Percentiles rank a stretch among this genome's conserved stretches.
Evolutionary conservation across 2,888 invertebrate species (phyloP).

Genomic region (Autographa gamma): DNA sequence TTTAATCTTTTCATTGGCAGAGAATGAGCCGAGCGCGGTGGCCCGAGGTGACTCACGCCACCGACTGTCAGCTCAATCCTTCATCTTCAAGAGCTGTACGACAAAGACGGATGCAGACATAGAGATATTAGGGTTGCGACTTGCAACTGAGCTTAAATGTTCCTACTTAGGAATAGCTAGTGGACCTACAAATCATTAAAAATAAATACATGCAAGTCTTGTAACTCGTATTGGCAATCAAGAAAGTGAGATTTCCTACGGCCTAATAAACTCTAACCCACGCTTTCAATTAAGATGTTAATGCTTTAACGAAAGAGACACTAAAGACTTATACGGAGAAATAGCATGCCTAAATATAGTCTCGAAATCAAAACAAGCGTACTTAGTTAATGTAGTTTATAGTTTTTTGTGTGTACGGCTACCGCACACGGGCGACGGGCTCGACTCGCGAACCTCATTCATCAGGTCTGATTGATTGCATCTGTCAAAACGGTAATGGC

Average conservation of each 20-base stretch:
- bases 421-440: slow-evolving; percentile 68
- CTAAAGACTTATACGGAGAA: slow-evolving; percentile 44
- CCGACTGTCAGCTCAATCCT: slow-evolving; percentile 60
- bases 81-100: slow-evolving; percentile 61
- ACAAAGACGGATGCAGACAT: slow-evolving; percentile 66
- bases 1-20: slow-evolving; percentile 79
- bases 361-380: slow-evolving; percentile 51
- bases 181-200: slow-evolving; percentile 2
- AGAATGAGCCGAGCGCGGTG: slow-evolving; percentile 73
- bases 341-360: slow-evolving; percentile 53
- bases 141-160: not conserved
- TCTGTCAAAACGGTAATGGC: slow-evolving; percentile 87
- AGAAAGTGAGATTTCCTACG: not conserved
- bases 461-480: slow-evolving; percentile 88
- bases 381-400: slow-evolving; percentile 40
- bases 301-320: slow-evolving; percentile 27
- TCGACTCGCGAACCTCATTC: slow-evolving; percentile 81
- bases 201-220: not conserved
- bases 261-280: slow-evolving; percentile 15
- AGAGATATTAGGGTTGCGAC: slow-evolving; percentile 49
- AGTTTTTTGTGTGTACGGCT: slow-evolving; percentile 63
- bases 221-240: not conserved
- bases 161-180: not conserved
- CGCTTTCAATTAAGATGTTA: slow-evolving; percentile 37
- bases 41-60: slow-evolving; percentile 73